Percentiles rank a stretch among this genome's conserved stretches.
These are phyloP conservation scores for Diceros bicornis DNA, from an alignment of 2,797 vertebrate species.

Conservation along the genomic window DNA sequence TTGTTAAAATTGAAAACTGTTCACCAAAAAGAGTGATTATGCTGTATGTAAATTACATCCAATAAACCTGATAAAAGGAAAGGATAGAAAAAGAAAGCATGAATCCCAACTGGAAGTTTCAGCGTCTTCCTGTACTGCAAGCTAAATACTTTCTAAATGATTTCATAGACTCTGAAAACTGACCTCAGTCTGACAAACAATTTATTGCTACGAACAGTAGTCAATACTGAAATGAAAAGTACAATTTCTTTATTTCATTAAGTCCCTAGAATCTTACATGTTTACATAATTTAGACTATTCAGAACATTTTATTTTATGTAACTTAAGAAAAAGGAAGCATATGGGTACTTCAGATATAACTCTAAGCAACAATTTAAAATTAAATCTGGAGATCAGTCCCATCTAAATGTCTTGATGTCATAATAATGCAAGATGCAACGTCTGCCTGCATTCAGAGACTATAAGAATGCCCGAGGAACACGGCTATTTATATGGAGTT, in stretches of 20 bases:
- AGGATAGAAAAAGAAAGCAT: neutral
- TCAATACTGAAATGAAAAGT: neutral
- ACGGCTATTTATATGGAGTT: neutral
- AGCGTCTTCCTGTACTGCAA: neutral
- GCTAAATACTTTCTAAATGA: neutral
- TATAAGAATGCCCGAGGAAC: neutral
- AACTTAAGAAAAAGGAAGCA: neutral
- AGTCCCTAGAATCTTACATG: neutral
- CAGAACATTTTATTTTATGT: conserved; percentile 15
- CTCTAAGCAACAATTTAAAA: neutral
- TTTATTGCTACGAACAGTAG: neutral
- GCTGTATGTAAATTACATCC: neutral
- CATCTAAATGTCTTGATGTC: neutral
- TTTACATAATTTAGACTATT: neutral
- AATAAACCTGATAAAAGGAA: neutral
- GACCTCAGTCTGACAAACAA: neutral
- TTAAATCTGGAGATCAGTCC: neutral
- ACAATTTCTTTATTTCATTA: neutral
- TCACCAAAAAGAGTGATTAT: neutral
- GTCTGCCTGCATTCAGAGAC: neutral
- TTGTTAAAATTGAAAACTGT: neutral
- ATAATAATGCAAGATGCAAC: neutral
- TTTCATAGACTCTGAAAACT: neutral
- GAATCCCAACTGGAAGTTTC: neutral
- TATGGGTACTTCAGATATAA: neutral